Percentiles rank a stretch among this genome's conserved stretches.
phyloP scores from a whole-genome alignment of 2,797 vertebrate species.

The Fratercula arctica region DNA sequence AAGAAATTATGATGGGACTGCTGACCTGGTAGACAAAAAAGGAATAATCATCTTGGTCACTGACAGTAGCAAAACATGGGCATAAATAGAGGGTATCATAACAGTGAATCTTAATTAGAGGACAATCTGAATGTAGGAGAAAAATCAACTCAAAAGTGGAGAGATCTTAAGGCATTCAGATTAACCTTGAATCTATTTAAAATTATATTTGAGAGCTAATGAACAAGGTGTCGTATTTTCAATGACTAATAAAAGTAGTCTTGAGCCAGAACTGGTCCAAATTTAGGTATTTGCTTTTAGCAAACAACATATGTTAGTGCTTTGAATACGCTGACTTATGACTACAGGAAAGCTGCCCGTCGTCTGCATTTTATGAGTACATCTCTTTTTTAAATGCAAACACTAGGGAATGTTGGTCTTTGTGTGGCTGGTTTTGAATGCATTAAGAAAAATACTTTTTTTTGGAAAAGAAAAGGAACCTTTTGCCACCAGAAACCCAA shows the following conservation, averaged over 20 bases:
- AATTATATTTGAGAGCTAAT: neutral
- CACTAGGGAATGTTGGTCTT: conserved; percentile 1
- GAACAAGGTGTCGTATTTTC: neutral
- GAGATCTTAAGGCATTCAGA: neutral
- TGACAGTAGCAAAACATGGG: neutral
- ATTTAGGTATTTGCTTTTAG: neutral
- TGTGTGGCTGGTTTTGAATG: conserved; percentile 5
- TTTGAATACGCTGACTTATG: neutral
- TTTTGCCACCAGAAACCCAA: conserved; percentile 39
- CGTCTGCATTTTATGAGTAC: neutral
- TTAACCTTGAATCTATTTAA: neutral
- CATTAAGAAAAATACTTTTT: neutral
- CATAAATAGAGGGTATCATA: neutral
- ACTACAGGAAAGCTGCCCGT: neutral
- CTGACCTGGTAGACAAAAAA: neutral
- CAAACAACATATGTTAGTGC: neutral
- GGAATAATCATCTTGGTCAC: neutral
- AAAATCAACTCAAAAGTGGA: neutral
- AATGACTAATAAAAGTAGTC: neutral
- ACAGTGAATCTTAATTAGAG: neutral
- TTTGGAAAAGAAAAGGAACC: neutral
- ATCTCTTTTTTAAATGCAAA: neutral
- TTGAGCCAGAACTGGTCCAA: neutral
- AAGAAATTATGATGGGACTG: neutral
- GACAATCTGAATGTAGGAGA: neutral